Percentiles rank a stretch among this genome's conserved stretches.
Evolutionary conservation across 2,888 invertebrate species (phyloP).

Genomic region (Pterobdella sp.): DNA sequence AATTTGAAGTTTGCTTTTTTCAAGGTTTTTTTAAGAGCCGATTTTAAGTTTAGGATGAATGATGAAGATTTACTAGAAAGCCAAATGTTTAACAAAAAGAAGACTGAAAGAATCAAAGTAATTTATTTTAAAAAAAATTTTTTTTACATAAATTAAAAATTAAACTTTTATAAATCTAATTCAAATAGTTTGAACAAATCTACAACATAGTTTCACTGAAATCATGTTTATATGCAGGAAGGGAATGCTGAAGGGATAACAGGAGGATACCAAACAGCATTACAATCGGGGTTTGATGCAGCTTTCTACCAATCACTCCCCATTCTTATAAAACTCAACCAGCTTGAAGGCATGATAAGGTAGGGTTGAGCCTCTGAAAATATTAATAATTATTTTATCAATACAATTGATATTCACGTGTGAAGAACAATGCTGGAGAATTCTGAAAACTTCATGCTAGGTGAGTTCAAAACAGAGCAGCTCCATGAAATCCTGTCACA

Average conservation of each 20-base stretch:
- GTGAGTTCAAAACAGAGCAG: neutral
- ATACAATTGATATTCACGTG: neutral
- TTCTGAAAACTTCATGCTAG: neutral
- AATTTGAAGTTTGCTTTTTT: too few species aligned
- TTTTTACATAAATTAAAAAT: neutral
- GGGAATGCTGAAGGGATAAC: neutral
- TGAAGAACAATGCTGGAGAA: neutral
- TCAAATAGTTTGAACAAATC: neutral
- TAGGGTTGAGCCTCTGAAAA: neutral
- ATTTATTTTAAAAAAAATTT: neutral
- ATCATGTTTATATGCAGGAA: neutral
- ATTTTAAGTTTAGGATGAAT: too few species aligned
- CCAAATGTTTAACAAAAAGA: neutral
- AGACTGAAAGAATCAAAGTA: neutral
- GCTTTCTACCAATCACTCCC: slow-evolving; percentile 9
- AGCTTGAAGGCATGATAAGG: slow-evolving; percentile 2
- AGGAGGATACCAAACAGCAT: neutral
- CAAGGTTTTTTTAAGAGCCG: too few species aligned
- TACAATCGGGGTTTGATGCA: neutral
- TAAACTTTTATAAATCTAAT: neutral
- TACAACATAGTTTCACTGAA: neutral
- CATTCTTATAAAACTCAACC: slow-evolving; percentile 10
- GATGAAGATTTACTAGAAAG: neutral
- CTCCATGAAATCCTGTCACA: neutral
- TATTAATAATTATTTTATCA: neutral